These are phyloP conservation scores for Caenorhabditis japonica DNA, from an alignment of 2,888 invertebrate species.

Conservation along the genomic window DNA sequence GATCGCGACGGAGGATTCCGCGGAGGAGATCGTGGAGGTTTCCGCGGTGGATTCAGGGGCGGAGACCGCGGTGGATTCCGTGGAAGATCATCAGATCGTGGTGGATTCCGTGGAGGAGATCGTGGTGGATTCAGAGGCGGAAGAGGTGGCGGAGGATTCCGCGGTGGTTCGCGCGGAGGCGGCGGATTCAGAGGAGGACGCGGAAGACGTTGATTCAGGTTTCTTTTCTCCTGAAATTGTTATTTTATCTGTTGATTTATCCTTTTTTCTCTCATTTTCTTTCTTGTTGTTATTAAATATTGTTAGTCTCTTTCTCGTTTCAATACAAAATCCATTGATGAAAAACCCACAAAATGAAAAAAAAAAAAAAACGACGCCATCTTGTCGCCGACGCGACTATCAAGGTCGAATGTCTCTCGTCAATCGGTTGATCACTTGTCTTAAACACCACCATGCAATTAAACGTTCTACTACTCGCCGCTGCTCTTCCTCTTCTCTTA, in stretches of 20 bases:
- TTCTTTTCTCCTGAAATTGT: not conserved
- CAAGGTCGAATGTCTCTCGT: slow-evolving; percentile 27
- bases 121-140: slow-evolving; percentile 6
- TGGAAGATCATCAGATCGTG: slow-evolving; percentile 16
- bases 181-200: not conserved
- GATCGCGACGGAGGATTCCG: slow-evolving; percentile 6
- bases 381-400: slow-evolving; percentile 22
- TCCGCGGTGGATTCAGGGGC: slow-evolving; percentile 8
- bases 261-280: not conserved
- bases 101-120: slow-evolving; percentile 17
- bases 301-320: slow-evolving; percentile 2
- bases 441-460: slow-evolving; percentile 18
- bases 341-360: not conserved
- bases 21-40: slow-evolving; percentile 17
- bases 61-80: slow-evolving; percentile 19
- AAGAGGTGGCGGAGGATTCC: slow-evolving; percentile 5
- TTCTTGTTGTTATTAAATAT: slow-evolving; percentile 21
- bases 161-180: not conserved
- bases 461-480: not conserved
- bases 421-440: slow-evolving; percentile 3
- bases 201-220: slow-evolving; percentile 2
- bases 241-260: slow-evolving; percentile 8
- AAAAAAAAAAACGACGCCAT: slow-evolving; percentile 15
- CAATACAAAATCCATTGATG: not conserved
- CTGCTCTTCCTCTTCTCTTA: not conserved